These are phyloP conservation scores for Drosophila rellima DNA, from an alignment of 2,888 invertebrate species.

Conservation along the genomic window DNA sequence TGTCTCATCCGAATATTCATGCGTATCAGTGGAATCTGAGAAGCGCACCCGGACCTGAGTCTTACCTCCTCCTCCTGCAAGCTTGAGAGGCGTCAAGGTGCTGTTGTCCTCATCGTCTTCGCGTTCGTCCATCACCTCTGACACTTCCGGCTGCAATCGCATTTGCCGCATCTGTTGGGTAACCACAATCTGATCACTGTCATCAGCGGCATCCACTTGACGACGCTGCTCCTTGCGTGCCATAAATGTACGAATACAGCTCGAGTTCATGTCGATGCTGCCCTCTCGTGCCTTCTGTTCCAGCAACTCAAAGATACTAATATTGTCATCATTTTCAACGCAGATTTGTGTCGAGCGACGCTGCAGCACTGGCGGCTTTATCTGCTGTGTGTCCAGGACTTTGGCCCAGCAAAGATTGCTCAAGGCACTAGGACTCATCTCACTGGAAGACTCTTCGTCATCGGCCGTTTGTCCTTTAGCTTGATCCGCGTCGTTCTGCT, in stretches of 20 bases:
- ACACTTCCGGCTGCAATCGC: slow-evolving; percentile 66
- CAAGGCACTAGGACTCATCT: slow-evolving; percentile 43
- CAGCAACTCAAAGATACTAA: slow-evolving; percentile 91
- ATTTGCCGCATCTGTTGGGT: slow-evolving; percentile 58
- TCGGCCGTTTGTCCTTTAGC: slow-evolving; percentile 34
- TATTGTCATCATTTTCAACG: slow-evolving; percentile 87
- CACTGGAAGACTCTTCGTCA: slow-evolving; percentile 55
- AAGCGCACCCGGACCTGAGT: slow-evolving; percentile 73
- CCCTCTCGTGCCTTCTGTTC: slow-evolving; percentile 91
- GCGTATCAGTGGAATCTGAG: slow-evolving; percentile 77
- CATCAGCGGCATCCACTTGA: slow-evolving; percentile 84
- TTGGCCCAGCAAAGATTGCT: slow-evolving; percentile 84
- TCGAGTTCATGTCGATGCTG: slow-evolving; percentile 90
- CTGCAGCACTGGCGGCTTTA: slow-evolving; percentile 72
- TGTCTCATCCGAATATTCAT: slow-evolving; percentile 69
- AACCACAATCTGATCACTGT: slow-evolving; percentile 65
- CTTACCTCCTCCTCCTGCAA: slow-evolving; percentile 38
- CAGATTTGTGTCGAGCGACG: slow-evolving; percentile 59
- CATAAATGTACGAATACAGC: slow-evolving; percentile 87
- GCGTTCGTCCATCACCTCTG: slow-evolving; percentile 32
- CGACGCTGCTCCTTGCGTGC: slow-evolving; percentile 69
- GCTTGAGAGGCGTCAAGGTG: slow-evolving; percentile 51
- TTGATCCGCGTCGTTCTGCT: slow-evolving; percentile 12
- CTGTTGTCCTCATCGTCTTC: slow-evolving; percentile 30
- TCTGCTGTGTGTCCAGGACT: slow-evolving; percentile 85